Percentiles rank a stretch among this genome's conserved stretches.
Conservation (phyloP, 53 echinoderm and acorn worm species). For the Holothuria scabra region DNA sequence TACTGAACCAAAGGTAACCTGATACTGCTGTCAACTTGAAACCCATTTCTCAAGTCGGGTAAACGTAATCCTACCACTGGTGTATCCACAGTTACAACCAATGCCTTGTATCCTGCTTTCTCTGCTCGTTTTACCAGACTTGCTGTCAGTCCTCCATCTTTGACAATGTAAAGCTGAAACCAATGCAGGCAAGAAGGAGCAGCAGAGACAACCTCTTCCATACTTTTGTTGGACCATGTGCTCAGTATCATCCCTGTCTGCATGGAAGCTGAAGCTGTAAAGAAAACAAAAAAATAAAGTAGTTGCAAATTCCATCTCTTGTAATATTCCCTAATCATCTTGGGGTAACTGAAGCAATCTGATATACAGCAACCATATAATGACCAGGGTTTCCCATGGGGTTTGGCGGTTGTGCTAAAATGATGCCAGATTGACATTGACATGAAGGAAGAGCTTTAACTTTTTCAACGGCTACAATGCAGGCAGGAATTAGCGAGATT, state of each 20-base stretch:
- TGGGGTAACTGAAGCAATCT: too few species aligned
- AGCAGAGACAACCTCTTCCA: conserved; percentile 17
- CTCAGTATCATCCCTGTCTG: conserved; percentile 65
- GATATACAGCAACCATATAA: too few species aligned
- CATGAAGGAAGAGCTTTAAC: too few species aligned
- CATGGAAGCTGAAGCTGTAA: conserved; percentile 57
- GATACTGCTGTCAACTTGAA: conserved; percentile 3
- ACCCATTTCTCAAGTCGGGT: conserved; percentile 30
- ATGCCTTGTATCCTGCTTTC: conserved; percentile 26
- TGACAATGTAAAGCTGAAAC: conserved; percentile 68
- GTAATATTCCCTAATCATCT: too few species aligned
- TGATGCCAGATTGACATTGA: too few species aligned
- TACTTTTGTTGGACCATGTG: conserved; percentile 60
- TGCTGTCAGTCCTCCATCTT: conserved; percentile 34
- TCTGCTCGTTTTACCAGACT: too few species aligned
- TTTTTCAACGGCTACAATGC: too few species aligned
- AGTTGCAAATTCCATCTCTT: too few species aligned
- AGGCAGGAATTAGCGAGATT: too few species aligned
- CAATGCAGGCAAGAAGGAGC: conserved; percentile 60
- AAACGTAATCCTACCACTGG: conserved; percentile 20
- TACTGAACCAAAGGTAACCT: too few species aligned
- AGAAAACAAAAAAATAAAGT: not conserved
- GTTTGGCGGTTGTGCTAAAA: too few species aligned
- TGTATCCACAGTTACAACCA: conserved; percentile 30
- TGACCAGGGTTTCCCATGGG: too few species aligned